A percentile compares a stretch with the other conserved stretches of the same genome.
phyloP scores from a whole-genome alignment of 2,113 vertebrate genomes.

The Reinhardtius hippoglossoides region DNA sequence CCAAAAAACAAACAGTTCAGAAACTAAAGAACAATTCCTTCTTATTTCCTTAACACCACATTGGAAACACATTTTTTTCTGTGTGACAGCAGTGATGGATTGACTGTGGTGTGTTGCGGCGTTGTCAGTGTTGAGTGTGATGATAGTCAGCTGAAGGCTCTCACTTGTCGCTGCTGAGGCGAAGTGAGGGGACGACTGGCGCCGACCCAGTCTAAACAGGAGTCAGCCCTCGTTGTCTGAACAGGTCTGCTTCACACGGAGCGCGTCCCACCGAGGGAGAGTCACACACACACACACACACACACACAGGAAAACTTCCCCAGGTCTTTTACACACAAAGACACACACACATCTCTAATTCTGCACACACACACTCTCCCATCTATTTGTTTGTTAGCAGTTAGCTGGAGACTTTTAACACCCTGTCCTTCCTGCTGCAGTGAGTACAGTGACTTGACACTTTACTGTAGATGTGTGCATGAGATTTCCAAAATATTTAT shows the following conservation, averaged over 20 bases:
- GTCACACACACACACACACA: constrained; percentile 13
- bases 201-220: constrained; percentile 82
- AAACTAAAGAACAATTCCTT: background rate
- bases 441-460: background rate
- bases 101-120: constrained; percentile 53
- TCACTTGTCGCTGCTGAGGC: constrained; percentile 76
- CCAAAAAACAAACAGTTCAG: background rate
- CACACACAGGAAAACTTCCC: constrained; percentile 3
- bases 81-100: constrained; percentile 69
- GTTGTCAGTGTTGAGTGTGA: constrained; percentile 72
- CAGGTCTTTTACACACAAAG: constrained; percentile 16
- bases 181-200: constrained; percentile 72
- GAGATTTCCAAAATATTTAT: constrained; percentile 10
- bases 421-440: background rate
- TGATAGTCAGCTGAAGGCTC: constrained; percentile 76
- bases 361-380: background rate
- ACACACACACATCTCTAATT: constrained; percentile 21
- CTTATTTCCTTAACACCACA: constrained; percentile 35
- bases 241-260: constrained; percentile 68
- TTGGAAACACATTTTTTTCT: constrained; percentile 15
- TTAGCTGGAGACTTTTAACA: background rate
- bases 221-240: constrained; percentile 69
- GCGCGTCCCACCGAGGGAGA: constrained; percentile 20
- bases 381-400: constrained; percentile 13
- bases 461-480: background rate